Conservation (phyloP, 2,113 vertebrate genomes). For the Nothocercus julius region DNA sequence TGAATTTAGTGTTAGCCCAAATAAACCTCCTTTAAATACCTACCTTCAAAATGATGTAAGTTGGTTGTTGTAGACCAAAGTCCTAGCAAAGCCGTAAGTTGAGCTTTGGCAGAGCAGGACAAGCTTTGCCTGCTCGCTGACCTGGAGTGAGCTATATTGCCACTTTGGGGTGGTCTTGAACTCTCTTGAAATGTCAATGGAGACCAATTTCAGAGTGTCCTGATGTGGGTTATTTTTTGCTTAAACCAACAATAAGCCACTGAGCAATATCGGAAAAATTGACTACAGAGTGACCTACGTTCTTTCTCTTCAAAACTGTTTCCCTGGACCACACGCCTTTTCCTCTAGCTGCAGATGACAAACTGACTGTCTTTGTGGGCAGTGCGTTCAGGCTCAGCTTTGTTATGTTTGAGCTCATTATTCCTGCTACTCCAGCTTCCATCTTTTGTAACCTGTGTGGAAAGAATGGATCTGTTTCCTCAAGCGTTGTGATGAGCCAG, state of each 20-base stretch:
- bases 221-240: background rate
- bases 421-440: background rate
- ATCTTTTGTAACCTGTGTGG: background rate
- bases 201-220: background rate
- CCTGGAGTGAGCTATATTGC: background rate
- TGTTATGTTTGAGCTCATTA: background rate
- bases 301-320: background rate
- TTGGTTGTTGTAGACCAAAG: conserved; percentile 45
- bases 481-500: background rate
- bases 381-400: background rate
- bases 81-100: background rate
- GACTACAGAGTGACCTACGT: background rate
- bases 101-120: background rate
- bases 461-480: background rate
- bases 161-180: accelerated
- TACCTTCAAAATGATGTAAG: conserved; percentile 45
- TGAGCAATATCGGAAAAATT: background rate
- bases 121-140: background rate
- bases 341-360: background rate
- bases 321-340: background rate
- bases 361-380: background rate
- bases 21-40: conserved; percentile 61
- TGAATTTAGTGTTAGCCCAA: conserved; percentile 48
- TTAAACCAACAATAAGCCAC: background rate
- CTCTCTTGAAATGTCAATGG: background rate